Evolutionary conservation across 2,888 invertebrate genomes (phyloP).

Genomic region (Melieria crassipennis): DNA sequence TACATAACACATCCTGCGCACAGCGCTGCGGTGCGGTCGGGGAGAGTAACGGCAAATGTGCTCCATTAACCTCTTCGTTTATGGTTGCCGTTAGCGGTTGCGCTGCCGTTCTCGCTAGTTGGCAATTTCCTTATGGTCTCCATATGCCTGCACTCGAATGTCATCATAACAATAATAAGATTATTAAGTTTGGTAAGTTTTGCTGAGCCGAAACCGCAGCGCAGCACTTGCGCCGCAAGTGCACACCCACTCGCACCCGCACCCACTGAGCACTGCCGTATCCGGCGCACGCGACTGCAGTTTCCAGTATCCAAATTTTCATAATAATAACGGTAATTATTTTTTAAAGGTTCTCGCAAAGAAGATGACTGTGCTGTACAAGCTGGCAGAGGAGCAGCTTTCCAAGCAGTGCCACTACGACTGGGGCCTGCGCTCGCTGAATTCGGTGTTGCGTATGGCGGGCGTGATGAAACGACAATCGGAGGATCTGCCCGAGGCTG

Average conservation of each 20-base stretch:
- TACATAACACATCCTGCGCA: not conserved
- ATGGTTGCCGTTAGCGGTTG: constrained; percentile 4
- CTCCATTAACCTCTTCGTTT: constrained; percentile 15
- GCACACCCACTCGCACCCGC: not conserved
- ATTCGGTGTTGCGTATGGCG: constrained; percentile 90
- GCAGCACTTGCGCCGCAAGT: not conserved
- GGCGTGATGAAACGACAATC: constrained; percentile 85
- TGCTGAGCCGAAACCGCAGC: constrained; percentile 8
- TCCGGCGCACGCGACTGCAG: not conserved
- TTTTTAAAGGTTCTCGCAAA: constrained; percentile 76
- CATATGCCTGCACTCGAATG: constrained; percentile 16
- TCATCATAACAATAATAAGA: constrained; percentile 25
- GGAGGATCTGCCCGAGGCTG: constrained; percentile 82
- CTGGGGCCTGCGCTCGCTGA: constrained; percentile 91
- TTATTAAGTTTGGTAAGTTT: constrained; percentile 12
- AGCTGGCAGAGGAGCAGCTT: constrained; percentile 85
- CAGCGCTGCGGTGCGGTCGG: not conserved
- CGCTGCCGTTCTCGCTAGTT: not conserved
- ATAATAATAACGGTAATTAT: constrained; percentile 20
- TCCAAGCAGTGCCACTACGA: constrained; percentile 95
- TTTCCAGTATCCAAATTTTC: constrained; percentile 5
- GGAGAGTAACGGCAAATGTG: constrained; percentile 1
- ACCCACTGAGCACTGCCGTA: not conserved
- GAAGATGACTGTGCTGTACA: constrained; percentile 93
- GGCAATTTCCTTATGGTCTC: constrained; percentile 6